Evolutionary conservation across 2,113 vertebrate genomes (phyloP), one percentile per base, ranked within the genome.

Genomic region (Micromys minutus): DNA sequence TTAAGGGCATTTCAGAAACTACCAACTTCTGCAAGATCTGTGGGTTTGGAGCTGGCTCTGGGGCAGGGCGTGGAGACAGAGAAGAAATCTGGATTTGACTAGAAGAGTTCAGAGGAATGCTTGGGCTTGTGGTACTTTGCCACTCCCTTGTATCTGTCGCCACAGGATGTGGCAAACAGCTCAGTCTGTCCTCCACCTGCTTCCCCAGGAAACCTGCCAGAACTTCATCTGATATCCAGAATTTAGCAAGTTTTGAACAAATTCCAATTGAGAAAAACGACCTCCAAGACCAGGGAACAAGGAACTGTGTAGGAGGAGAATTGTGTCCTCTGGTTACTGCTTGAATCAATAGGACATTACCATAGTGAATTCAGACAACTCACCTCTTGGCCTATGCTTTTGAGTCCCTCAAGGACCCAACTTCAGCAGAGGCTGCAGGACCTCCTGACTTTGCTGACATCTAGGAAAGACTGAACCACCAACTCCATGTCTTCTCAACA

Each of bases 401-500:
- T 0, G 0, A 69, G 67, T 6, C 21, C 59, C 24, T 71, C 7
- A 1, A 69, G 16, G 15, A 21, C 34, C 31, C 36, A 17, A 15
- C 9, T 4, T 16, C 47, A 22, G 26, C 7, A 63, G 71, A 42
- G 5, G 3, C 36, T 15, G 36, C 6, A 29, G 65, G 45, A 36
- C 7, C 26, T 7, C 50, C 1, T 0, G n/a, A 8, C 19, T 65
- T 63, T 42, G 26, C 50, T 2, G 7, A 76, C 5, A 24, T 21
- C 7, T 7, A 5, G 13, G 22, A 7, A 42, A 55, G 24, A 50
- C 16, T 4, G 0, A 17, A 7, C 9, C 4, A 3, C 11, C 7
- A 63, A 45, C 5, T 0, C 1, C 3, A 26, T 1, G 7, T 75
- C 42, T 85, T n/a, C 31, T 16, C 61, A 61, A 26, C 50, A 10